A percentile compares a stretch with the other conserved stretches of the same genome.
phyloP scores from a whole-genome alignment of 2,113 vertebrate species.

The Turnix velox region DNA sequence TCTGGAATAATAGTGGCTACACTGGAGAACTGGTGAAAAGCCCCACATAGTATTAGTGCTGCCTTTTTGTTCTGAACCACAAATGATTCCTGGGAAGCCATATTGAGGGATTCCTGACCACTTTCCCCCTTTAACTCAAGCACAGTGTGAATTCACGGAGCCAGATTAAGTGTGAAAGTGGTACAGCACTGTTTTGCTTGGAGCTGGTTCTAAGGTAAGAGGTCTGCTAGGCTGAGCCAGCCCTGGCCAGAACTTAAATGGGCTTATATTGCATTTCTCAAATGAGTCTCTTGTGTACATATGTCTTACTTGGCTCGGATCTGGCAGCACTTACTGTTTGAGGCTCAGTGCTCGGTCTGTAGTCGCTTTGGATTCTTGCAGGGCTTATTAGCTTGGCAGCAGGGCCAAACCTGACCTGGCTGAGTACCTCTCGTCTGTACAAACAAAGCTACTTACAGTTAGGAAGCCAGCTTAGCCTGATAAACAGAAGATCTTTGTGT shows the following conservation, averaged over 20 bases:
- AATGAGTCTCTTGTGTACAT: background rate
- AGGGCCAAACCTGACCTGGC: background rate
- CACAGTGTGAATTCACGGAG: background rate
- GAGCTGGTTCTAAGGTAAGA: background rate
- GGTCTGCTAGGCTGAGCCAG: background rate
- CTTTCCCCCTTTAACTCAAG: background rate
- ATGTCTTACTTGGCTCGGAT: background rate
- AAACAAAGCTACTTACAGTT: conserved; percentile 7
- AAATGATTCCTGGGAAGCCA: background rate
- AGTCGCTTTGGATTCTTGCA: conserved; percentile 1
- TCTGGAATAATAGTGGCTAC: background rate
- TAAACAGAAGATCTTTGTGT: conserved; percentile 28
- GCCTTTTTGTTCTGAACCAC: background rate
- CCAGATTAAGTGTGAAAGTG: background rate
- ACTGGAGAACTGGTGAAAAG: background rate
- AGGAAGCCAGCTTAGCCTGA: background rate
- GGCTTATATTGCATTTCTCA: background rate
- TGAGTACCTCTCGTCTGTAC: background rate
- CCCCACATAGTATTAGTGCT: background rate
- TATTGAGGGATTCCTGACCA: background rate
- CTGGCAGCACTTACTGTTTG: conserved; percentile 25
- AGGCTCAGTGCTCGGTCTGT: background rate
- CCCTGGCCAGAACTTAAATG: background rate
- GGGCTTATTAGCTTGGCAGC: conserved; percentile 21
- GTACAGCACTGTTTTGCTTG: background rate